Conservation (phyloP, 2,888 invertebrate genomes). For the Drosophila lacicola region DNA sequence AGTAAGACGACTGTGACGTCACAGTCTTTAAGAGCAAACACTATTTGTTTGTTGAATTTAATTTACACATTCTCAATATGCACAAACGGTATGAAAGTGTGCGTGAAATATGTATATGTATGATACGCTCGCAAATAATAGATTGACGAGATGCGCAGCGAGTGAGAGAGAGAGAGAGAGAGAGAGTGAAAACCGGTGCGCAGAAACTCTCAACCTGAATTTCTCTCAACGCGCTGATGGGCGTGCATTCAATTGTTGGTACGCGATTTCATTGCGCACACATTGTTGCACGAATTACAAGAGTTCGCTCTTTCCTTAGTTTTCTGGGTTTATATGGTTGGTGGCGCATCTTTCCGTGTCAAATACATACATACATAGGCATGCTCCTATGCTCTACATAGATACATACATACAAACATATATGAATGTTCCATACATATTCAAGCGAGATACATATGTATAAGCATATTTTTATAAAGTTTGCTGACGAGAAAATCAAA, state of each 20-base stretch:
- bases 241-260: conserved; percentile 66
- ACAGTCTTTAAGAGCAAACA: conserved; percentile 6
- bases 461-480: conserved; percentile 21
- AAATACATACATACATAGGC: neutral
- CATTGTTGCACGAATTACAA: conserved; percentile 55
- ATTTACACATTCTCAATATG: neutral
- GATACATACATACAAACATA: conserved; percentile 1
- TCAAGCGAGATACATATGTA: conserved; percentile 5
- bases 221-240: conserved; percentile 42
- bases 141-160: neutral
- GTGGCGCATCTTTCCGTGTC: conserved; percentile 20
- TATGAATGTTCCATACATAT: neutral
- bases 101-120: neutral
- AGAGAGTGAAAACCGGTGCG: conserved; percentile 2
- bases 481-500: conserved; percentile 31
- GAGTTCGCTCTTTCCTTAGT: conserved; percentile 41
- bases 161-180: neutral
- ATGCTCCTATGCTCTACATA: neutral
- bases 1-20: conserved; percentile 8
- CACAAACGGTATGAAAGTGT: neutral
- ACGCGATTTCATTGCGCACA: conserved; percentile 36
- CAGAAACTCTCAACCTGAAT: neutral
- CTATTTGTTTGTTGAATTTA: conserved; percentile 1
- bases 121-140: neutral
- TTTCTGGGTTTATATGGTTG: conserved; percentile 28